Conservation (phyloP, 2,888 invertebrate species). For the Synanthedon formicaeformis region DNA sequence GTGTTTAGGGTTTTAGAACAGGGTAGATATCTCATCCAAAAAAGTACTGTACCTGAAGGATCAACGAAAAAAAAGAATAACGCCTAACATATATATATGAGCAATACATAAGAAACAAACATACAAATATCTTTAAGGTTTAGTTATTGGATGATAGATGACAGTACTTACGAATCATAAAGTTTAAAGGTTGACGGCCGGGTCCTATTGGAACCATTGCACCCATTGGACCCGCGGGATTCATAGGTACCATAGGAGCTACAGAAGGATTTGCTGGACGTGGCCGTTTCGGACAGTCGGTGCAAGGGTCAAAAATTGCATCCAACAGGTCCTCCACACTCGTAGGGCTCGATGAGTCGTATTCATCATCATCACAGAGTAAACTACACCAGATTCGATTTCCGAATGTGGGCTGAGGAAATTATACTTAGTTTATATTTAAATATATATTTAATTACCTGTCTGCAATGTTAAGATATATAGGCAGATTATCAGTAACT, state of each 20-base stretch:
- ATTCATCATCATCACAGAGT: constrained; percentile 33
- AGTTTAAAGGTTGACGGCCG: constrained; percentile 15
- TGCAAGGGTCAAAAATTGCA: constrained; percentile 14
- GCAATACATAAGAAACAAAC: no score
- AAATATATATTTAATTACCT: no score
- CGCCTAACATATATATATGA: no score
- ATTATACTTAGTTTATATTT: no score
- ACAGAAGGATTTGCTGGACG: neutral
- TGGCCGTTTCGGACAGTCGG: constrained; percentile 10
- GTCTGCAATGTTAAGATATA: no score
- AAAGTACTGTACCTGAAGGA: no score
- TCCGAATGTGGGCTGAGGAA: constrained; percentile 36
- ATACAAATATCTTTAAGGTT: no score
- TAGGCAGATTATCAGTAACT: neutral
- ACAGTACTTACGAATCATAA: constrained; percentile 30
- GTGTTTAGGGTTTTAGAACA: no score
- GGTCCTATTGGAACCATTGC: constrained; percentile 1
- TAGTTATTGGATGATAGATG: no score
- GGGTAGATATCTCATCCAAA: no score
- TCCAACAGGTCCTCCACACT: constrained; percentile 12
- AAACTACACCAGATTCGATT: constrained; percentile 25
- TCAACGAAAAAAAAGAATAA: no score
- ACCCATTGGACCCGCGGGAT: neutral
- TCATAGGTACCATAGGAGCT: neutral
- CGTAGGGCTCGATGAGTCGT: constrained; percentile 15